Evolutionary conservation across 2,113 vertebrate genomes (phyloP), one percentile per base, ranked within the genome.

Genomic region (Pangasianodon hypophthalmus): DNA sequence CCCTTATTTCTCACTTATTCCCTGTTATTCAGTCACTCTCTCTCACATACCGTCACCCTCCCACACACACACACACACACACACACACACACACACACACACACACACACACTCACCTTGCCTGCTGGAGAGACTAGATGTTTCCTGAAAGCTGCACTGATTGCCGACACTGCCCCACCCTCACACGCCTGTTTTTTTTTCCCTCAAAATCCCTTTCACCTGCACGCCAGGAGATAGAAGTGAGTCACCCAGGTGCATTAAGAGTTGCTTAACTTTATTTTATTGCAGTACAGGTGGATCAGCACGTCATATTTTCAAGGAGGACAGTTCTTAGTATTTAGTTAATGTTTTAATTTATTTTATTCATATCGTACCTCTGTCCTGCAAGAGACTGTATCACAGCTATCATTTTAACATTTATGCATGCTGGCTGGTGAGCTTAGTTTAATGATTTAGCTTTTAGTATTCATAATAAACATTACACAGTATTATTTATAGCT

Each of bases 21-120:
- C 37, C 71, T 52, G 56, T 37, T 79, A 50, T 32, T 67, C 46
- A 37, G 2, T 82, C 37, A 84, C 21, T 86, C 21, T 52, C 44
- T 71, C 32, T 54, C 86, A 26, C 54, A 54, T n/a, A 77, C 32
- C 10, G 48, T 58, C 87, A 58, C 26, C 69, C 69, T 16, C 87
- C 52, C 88, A 52, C 89, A 60, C 19, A 56, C 73, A 73, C 85
- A 54, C 71, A 71, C 84, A 60, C 91, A 64, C 88, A 62, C 91
- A 81, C 81, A 85, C 82, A 64, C 90, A 80, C 86, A 90, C 88
- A 69, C 91, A 75, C 89, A 62, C 88, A 82, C 83, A 69, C 91
- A 90, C 87, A 71, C 89, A 79, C 89, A 67, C 89, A 83, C 75
- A 69, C 87, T 90, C 87, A 32, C 81, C n/a, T 83, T 56, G 44